phyloP scores from a whole-genome alignment of 2,113 vertebrate species.

The Eulemur rufifrons region DNA sequence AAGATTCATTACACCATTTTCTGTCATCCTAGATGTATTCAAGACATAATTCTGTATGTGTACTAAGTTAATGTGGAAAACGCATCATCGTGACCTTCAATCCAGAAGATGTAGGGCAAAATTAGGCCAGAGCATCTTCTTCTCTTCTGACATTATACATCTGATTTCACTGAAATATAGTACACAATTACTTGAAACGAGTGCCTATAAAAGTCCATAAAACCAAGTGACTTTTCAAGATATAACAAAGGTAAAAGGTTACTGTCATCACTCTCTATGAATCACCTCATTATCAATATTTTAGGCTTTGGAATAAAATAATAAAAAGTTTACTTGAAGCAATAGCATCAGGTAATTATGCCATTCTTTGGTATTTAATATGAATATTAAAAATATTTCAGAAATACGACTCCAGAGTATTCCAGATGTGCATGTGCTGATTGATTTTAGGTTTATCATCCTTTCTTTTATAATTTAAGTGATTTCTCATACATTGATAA shows the following conservation, averaged over 20 bases:
- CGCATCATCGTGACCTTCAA: constrained; percentile 26
- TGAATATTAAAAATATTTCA: not conserved
- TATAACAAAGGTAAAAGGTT: constrained; percentile 78
- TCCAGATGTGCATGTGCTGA: constrained; percentile 57
- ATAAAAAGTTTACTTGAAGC: constrained; percentile 77
- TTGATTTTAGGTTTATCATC: constrained; percentile 34
- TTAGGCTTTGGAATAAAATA: constrained; percentile 74
- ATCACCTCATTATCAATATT: constrained; percentile 58
- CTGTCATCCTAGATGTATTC: not conserved
- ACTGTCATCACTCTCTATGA: constrained; percentile 48
- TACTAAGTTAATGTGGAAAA: not conserved
- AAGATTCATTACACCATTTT: not conserved
- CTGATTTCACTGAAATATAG: constrained; percentile 58
- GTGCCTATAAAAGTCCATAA: constrained; percentile 67
- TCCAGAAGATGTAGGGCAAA: constrained; percentile 1
- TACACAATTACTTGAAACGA: constrained; percentile 72
- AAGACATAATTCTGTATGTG: not conserved
- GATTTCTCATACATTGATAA: constrained; percentile 33
- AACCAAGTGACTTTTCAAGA: constrained; percentile 72
- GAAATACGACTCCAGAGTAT: constrained; percentile 56
- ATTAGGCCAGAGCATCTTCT: constrained; percentile 60
- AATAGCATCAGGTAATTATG: constrained; percentile 68
- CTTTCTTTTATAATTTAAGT: constrained; percentile 55
- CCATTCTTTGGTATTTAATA: constrained; percentile 70
- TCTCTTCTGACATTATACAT: constrained; percentile 66